Evolutionary conservation across 2,888 invertebrate genomes (phyloP).

Genomic region (Cryptophagus acutangulus): DNA sequence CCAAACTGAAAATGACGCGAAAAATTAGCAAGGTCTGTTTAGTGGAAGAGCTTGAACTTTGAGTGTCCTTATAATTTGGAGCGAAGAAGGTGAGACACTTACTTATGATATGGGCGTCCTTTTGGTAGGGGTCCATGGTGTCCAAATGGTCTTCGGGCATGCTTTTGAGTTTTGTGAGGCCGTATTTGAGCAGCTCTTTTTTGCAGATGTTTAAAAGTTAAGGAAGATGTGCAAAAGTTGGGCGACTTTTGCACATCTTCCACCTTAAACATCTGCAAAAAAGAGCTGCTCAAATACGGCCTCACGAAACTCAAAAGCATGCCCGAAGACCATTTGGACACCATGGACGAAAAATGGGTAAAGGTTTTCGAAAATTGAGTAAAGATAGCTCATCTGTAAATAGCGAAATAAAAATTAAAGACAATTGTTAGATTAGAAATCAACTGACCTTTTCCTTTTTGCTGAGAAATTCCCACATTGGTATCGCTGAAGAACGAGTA

Average conservation of each 20-base stretch:
- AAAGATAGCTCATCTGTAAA: conserved; percentile 66
- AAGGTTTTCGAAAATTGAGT: conserved; percentile 64
- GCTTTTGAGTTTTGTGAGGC: conserved; percentile 58
- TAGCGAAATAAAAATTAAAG: conserved; percentile 5
- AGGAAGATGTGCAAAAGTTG: conserved; percentile 56
- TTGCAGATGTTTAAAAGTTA: conserved; percentile 59
- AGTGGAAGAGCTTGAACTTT: conserved; percentile 1
- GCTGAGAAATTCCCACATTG: conserved; percentile 71
- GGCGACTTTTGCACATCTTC: conserved; percentile 63
- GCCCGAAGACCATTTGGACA: conserved; percentile 60
- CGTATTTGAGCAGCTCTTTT: conserved; percentile 60
- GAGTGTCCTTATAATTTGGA: too few relatives aligned
- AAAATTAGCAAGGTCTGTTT: neutral
- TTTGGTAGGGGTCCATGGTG: conserved; percentile 66
- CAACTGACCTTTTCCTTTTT: conserved; percentile 66
- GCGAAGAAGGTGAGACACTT: too few relatives aligned
- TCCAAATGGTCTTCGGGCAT: conserved; percentile 63
- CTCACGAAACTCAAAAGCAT: conserved; percentile 60
- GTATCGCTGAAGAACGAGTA: conserved; percentile 61
- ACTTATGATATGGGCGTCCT: conserved; percentile 63
- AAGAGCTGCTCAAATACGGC: conserved; percentile 61
- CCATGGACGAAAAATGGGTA: too few relatives aligned
- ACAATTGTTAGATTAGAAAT: conserved; percentile 8
- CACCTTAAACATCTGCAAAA: conserved; percentile 57
- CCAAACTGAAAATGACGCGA: conserved; percentile 57